Conservation (phyloP, 1,140 invertebrate species). For the Fopius arisanus region DNA sequence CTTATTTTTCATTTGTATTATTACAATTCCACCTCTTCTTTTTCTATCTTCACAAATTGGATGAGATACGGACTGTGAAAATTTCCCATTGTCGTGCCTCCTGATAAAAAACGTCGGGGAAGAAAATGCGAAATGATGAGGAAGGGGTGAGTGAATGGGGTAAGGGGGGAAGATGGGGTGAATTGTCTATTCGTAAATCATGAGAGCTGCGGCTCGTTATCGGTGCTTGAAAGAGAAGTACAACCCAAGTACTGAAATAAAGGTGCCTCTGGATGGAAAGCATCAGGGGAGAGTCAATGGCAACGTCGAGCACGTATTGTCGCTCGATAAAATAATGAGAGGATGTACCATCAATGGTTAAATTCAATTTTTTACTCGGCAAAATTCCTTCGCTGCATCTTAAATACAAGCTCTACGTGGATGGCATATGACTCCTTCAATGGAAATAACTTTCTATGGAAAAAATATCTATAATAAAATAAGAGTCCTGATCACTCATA, state of each 20-base stretch:
- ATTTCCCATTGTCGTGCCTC: background rate
- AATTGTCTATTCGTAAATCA: constrained; percentile 4
- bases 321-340: constrained; percentile 13
- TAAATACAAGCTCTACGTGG: background rate
- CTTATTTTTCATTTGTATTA: constrained; percentile 1
- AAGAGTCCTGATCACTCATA: too few species aligned
- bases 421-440: background rate
- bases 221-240: background rate
- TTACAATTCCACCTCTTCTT: background rate
- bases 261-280: background rate
- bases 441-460: too few species aligned
- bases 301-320: background rate
- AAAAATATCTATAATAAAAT: too few species aligned
- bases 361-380: background rate
- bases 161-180: background rate
- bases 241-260: background rate
- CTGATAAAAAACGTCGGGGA: background rate
- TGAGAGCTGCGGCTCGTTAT: background rate
- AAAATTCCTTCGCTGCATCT: background rate
- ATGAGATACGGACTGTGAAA: background rate
- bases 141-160: background rate
- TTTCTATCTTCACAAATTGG: background rate
- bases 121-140: background rate
- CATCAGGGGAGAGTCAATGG: background rate
- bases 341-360: background rate